Evolutionary conservation across 2,797 vertebrate species (phyloP).

Genomic region (Thamnophis elegans): DNA sequence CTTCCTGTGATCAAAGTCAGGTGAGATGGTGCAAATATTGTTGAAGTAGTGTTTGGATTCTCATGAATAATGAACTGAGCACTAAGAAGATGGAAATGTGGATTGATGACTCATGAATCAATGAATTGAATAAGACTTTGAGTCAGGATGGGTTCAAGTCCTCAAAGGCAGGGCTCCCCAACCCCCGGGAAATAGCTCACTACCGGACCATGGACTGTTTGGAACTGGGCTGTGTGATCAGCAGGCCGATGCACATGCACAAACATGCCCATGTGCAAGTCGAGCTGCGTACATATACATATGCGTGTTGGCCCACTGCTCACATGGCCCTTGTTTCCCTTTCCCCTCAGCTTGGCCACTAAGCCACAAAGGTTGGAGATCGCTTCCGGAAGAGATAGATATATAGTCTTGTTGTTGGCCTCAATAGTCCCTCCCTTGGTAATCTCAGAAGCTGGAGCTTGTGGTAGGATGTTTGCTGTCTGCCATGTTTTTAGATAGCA

Average conservation of each 20-base stretch:
- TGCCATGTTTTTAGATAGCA: neutral
- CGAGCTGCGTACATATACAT: neutral
- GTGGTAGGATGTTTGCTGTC: neutral
- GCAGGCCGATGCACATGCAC: neutral
- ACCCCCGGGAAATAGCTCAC: neutral
- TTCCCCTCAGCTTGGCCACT: neutral
- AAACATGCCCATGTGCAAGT: neutral
- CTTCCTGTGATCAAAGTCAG: neutral
- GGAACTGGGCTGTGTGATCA: neutral
- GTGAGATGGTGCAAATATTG: neutral
- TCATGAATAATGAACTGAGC: neutral
- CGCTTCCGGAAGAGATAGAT: neutral
- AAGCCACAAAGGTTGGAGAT: neutral
- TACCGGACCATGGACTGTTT: neutral
- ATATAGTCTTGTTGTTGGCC: neutral
- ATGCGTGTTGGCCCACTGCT: accelerated
- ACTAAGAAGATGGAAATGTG: neutral
- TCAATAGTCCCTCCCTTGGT: neutral
- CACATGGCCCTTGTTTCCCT: neutral
- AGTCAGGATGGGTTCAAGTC: neutral
- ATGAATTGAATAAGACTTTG: neutral
- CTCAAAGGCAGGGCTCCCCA: neutral
- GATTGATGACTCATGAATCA: neutral
- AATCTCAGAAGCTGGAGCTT: neutral
- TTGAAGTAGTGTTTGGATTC: neutral